Evolutionary conservation across 1,140 invertebrate species (phyloP), one percentile per base, ranked within the genome.

Genomic region (Rhopalosiphum maidis): DNA sequence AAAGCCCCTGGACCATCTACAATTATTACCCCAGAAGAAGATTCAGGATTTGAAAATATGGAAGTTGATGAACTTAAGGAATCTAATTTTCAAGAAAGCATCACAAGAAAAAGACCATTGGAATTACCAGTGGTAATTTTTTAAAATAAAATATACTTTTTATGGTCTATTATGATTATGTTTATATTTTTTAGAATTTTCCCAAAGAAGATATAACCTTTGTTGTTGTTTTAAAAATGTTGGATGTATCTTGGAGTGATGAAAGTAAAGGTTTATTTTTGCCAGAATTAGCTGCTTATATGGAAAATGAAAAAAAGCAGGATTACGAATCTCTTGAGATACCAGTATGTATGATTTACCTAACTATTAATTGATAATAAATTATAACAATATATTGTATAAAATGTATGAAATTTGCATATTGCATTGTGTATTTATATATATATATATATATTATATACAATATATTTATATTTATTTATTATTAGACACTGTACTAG

Each of bases 1-100:
- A 95, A 93, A 95, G 15, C 77, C 11, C 46, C 82, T 41, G 91
- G 48, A 8, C 23, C 82, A 21, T 85, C 91, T 0, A 30, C 82
- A 21, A 83, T 83, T 51, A 93, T 93, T 86, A 3, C 82, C 1
- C 77, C 96, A 60, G 97, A 97, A 95, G 96, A 97, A 77, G 97
- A 97, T 95, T 97, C 97, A 83, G 97, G 97, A 23, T 97, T 97
- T 94, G 97, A 97, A 95, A 97, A 96, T 94, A 97, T 97, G 97
- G 97, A 97, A 95, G 97, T 97, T 9, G 96, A 97, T 43, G 96
- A 96, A 93, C 95, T 94, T 8, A 95, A 96, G 92, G 94, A 94
- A 68, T 83, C 55, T 41, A 83, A 82, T 43, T 46, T 90, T 51
- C 86, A 88, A 93, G 85, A 88, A 89, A 48, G 30, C 48, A 88